Evolutionary conservation across 2,888 invertebrate species (phyloP).

Genomic region (Pyrrhia umbra): DNA sequence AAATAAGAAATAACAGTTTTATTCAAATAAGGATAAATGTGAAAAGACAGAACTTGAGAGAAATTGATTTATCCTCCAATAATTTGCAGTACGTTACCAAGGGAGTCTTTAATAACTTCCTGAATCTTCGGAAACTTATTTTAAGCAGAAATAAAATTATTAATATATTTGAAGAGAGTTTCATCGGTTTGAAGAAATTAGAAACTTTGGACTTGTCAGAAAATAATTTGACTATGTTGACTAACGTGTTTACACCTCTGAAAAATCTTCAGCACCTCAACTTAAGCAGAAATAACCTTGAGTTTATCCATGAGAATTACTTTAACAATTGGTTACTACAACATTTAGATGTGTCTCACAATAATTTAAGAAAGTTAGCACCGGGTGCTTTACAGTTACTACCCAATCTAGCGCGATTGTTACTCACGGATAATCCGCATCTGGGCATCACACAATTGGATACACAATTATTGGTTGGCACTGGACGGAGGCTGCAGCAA

Average conservation of each 20-base stretch:
- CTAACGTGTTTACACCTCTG: constrained; percentile 90
- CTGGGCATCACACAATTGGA: constrained; percentile 90
- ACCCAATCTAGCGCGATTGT: constrained; percentile 93
- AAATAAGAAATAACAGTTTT: constrained; percentile 79
- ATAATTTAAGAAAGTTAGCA: constrained; percentile 91
- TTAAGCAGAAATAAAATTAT: constrained; percentile 92
- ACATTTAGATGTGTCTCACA: constrained; percentile 93
- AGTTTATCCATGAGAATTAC: constrained; percentile 91
- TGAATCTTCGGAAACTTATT: constrained; percentile 91
- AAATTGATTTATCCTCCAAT: constrained; percentile 91
- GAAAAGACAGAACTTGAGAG: constrained; percentile 82
- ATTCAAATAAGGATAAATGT: constrained; percentile 76
- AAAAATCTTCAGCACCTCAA: constrained; percentile 92
- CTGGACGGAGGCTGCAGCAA: constrained; percentile 94
- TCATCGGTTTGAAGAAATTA: constrained; percentile 91
- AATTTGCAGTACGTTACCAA: constrained; percentile 87
- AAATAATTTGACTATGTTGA: constrained; percentile 91
- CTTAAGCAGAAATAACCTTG: constrained; percentile 92
- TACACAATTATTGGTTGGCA: constrained; percentile 92
- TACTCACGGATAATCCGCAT: constrained; percentile 95
- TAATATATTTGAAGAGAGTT: constrained; percentile 89
- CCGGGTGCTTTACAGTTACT: constrained; percentile 93
- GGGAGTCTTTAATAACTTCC: constrained; percentile 89
- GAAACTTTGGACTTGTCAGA: constrained; percentile 93
- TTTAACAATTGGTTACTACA: constrained; percentile 92